These are phyloP conservation scores for Paramacrobiotus metropolitanus DNA, from an alignment of 1,140 invertebrate species.

Conservation along the genomic window DNA sequence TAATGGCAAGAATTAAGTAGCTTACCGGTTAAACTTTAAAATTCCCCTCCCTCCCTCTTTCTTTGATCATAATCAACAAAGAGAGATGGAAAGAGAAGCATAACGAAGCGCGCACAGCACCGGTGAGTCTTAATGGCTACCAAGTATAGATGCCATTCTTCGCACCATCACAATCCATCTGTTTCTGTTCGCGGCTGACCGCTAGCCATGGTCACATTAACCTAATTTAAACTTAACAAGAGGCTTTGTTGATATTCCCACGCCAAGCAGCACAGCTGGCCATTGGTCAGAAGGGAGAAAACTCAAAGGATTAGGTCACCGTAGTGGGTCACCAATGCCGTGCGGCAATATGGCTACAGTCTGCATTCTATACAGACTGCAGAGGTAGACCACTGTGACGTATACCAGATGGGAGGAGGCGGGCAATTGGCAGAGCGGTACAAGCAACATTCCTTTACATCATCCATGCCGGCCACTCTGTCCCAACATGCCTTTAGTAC, in stretches of 20 bases:
- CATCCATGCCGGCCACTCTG: no score
- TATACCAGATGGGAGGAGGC: no score
- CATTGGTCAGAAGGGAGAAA: neutral
- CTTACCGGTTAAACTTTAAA: neutral
- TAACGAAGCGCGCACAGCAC: no score
- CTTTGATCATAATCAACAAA: neutral
- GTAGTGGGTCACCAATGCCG: constrained; percentile 1
- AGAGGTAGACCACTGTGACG: no score
- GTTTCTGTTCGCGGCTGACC: neutral
- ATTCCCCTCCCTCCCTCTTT: neutral
- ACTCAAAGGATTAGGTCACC: neutral
- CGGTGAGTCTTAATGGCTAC: no score
- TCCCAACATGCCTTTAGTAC: no score
- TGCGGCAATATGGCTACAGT: no score
- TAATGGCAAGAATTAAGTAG: neutral
- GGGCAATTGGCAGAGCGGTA: no score
- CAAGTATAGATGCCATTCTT: no score
- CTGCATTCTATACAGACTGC: no score
- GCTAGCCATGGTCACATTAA: neutral
- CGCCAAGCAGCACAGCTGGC: neutral
- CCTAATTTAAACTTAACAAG: constrained; percentile 4
- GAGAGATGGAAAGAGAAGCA: neutral
- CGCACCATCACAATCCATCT: neutral
- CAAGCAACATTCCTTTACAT: no score
- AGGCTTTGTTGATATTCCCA: constrained; percentile 4